These are phyloP conservation scores for Margarornis squamiger DNA, from an alignment of 2,797 vertebrate species.

Conservation along the genomic window DNA sequence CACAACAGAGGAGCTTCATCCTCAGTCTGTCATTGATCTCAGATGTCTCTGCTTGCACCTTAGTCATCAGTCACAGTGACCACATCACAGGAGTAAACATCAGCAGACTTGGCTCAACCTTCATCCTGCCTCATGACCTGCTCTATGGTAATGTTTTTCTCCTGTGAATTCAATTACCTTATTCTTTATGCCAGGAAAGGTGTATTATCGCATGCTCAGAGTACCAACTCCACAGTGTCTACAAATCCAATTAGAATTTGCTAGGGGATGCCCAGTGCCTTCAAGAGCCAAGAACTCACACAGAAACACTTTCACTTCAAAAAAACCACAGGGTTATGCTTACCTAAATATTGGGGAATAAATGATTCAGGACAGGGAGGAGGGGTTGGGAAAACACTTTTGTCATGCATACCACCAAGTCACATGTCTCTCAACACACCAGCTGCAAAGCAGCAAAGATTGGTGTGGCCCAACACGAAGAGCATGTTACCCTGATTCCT, in stretches of 20 bases:
- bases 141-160: background rate
- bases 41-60: background rate
- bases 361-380: background rate
- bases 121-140: background rate
- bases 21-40: background rate
- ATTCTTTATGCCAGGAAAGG: background rate
- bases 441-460: background rate
- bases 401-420: background rate
- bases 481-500: accelerated
- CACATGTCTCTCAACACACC: background rate
- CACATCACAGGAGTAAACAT: background rate
- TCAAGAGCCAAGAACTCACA: background rate
- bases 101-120: background rate
- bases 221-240: background rate
- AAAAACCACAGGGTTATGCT: background rate
- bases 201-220: background rate
- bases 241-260: background rate
- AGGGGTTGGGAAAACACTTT: background rate
- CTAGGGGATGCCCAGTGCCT: background rate
- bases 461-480: background rate
- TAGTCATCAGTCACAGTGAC: background rate
- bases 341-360: background rate
- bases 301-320: background rate
- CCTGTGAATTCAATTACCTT: background rate
- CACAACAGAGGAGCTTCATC: background rate